phyloP scores from a whole-genome alignment of 1,140 invertebrate species.

The Panonychus citri region DNA sequence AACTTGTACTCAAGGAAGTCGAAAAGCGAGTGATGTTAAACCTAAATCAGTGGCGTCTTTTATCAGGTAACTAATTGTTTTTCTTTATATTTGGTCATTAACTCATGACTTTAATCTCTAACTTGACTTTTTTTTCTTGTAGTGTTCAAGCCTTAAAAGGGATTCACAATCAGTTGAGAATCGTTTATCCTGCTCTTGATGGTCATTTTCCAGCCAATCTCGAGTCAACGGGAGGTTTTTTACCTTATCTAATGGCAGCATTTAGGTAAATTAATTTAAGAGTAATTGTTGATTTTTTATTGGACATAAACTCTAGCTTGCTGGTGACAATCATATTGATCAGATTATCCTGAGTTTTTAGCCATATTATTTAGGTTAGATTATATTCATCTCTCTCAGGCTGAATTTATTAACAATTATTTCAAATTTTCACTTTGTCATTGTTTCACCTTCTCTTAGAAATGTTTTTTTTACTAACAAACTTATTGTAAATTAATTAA shows the following conservation, averaged over 20 bases:
- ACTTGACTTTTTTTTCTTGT: background rate
- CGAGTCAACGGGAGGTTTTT: background rate
- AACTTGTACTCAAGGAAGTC: conserved; percentile 8
- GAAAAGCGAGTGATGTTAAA: conserved; percentile 10
- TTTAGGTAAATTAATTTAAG: background rate
- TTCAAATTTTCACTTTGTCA: too few relatives aligned
- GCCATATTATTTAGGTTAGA: too few relatives aligned
- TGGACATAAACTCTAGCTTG: too few relatives aligned
- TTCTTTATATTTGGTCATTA: background rate
- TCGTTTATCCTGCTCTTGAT: conserved; percentile 4
- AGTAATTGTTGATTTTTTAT: too few relatives aligned
- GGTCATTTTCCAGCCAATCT: conserved; percentile 2
- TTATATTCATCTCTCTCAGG: too few relatives aligned
- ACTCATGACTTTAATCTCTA: background rate
- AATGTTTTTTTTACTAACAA: too few relatives aligned
- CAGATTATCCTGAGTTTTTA: too few relatives aligned
- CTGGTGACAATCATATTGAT: too few relatives aligned
- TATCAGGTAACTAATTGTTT: background rate
- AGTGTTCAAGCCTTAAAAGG: conserved; percentile 6
- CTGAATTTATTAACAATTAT: too few relatives aligned
- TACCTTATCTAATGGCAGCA: background rate
- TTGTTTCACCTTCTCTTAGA: too few relatives aligned
- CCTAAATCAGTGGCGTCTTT: conserved; percentile 10
- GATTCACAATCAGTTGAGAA: conserved; percentile 10
- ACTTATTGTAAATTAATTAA: too few relatives aligned